Percentiles rank a stretch among this genome's conserved stretches.
Evolutionary conservation across 1,140 invertebrate species (phyloP).

Genomic region (Saccostrea glomerata): DNA sequence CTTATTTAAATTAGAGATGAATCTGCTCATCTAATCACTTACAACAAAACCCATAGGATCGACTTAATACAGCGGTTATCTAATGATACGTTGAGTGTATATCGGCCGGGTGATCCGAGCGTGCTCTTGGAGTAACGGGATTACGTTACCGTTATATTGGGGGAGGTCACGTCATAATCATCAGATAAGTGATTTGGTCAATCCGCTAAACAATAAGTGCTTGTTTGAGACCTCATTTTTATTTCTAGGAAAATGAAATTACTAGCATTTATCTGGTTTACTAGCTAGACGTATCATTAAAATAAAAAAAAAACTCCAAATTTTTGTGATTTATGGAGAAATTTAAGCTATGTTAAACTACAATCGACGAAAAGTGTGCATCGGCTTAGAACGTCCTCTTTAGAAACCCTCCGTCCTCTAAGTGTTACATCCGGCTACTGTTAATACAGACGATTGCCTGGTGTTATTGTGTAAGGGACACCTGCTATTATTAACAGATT

Average conservation of each 20-base stretch:
- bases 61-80: background rate
- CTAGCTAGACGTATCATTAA: too few relatives aligned
- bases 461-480: background rate
- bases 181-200: background rate
- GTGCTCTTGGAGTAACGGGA: slow-evolving; percentile 1
- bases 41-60: slow-evolving; percentile 5
- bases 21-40: background rate
- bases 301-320: too few relatives aligned
- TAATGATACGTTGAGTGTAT: background rate
- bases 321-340: background rate
- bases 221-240: too few relatives aligned
- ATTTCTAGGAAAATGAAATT: too few relatives aligned
- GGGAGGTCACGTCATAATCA: slow-evolving; percentile 6
- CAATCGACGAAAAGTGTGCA: background rate
- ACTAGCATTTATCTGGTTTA: too few relatives aligned
- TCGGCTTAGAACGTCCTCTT: background rate
- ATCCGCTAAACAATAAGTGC: background rate
- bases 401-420: background rate
- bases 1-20: background rate
- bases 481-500: background rate
- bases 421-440: background rate
- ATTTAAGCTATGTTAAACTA: background rate
- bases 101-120: background rate
- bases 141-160: background rate
- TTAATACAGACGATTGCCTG: background rate